Conservation (phyloP, 2,888 invertebrate species). For the Agonopterix heracliana region DNA sequence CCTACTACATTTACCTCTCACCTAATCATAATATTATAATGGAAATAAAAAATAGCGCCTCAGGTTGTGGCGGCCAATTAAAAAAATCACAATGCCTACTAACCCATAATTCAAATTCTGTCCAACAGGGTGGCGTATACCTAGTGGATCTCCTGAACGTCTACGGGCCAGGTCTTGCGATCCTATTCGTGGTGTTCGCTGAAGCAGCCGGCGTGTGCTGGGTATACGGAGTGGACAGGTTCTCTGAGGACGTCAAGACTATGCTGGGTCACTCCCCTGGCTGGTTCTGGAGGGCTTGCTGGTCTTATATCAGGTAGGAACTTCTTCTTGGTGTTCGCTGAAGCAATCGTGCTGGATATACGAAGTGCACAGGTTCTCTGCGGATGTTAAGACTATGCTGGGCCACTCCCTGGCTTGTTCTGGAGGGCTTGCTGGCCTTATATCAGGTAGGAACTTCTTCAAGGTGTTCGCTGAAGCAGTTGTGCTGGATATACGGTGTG, state of each 20-base stretch:
- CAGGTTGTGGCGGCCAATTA: no score
- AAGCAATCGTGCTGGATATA: conserved; percentile 93
- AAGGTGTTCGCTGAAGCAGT: conserved; percentile 94
- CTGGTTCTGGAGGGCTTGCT: conserved; percentile 88
- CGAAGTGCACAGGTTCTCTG: conserved; percentile 87
- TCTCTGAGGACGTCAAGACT: conserved; percentile 86
- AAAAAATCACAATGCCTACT: no score
- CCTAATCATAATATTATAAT: no score
- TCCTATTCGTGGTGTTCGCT: conserved; percentile 93
- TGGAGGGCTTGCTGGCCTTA: conserved; percentile 92
- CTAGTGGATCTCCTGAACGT: conserved; percentile 91
- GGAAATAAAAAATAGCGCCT: no score
- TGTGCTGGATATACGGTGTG: conserved; percentile 93
- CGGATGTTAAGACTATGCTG: conserved; percentile 89
- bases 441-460: conserved; percentile 86
- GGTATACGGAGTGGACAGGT: conserved; percentile 90
- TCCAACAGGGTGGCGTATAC: conserved; percentile 87
- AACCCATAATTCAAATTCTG: no score
- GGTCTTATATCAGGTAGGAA: conserved; percentile 83
- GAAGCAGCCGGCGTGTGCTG: conserved; percentile 93
- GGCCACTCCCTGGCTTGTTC: conserved; percentile 86
- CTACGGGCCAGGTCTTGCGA: conserved; percentile 91
- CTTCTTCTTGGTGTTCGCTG: conserved; percentile 93
- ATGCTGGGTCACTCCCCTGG: conserved; percentile 90
- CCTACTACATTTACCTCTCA: no score